These are phyloP conservation scores for Actinemys pallida DNA, from an alignment of 2,113 vertebrate genomes.

Conservation along the genomic window DNA sequence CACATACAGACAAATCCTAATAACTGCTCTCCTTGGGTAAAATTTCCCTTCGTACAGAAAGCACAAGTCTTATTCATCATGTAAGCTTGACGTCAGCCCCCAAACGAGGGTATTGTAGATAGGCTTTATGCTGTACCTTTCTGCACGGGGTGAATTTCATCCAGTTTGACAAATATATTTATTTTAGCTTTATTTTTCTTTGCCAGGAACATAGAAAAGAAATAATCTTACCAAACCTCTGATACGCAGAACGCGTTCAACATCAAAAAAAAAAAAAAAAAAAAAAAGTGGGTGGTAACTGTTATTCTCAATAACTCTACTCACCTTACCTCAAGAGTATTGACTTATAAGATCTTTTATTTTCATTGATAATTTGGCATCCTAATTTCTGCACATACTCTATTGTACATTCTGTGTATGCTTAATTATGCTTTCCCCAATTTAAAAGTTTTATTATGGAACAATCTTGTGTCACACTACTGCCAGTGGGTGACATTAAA, in stretches of 20 bases:
- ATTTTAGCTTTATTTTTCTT: not conserved
- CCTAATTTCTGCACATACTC: not conserved
- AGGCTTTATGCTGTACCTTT: not conserved
- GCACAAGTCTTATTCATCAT: not conserved
- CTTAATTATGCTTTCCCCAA: not conserved
- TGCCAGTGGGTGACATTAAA: not conserved
- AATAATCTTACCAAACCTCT: not conserved
- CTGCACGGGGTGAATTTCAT: not conserved
- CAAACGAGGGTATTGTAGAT: not conserved
- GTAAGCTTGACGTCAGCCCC: not conserved
- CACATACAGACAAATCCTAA: not conserved
- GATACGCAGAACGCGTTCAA: not conserved
- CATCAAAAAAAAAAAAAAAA: not conserved
- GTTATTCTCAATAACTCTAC: not conserved
- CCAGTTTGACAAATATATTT: not conserved
- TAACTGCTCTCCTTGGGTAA: not conserved
- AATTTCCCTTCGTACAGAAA: not conserved
- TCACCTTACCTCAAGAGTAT: not conserved
- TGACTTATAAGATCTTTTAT: not conserved
- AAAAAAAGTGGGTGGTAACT: not conserved
- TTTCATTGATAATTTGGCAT: not conserved
- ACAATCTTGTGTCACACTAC: not conserved
- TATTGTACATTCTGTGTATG: not conserved
- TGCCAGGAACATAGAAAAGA: not conserved
- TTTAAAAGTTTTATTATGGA: not conserved